phyloP scores from a whole-genome alignment of 2,113 vertebrate genomes.

The Halcyon senegalensis region DNA sequence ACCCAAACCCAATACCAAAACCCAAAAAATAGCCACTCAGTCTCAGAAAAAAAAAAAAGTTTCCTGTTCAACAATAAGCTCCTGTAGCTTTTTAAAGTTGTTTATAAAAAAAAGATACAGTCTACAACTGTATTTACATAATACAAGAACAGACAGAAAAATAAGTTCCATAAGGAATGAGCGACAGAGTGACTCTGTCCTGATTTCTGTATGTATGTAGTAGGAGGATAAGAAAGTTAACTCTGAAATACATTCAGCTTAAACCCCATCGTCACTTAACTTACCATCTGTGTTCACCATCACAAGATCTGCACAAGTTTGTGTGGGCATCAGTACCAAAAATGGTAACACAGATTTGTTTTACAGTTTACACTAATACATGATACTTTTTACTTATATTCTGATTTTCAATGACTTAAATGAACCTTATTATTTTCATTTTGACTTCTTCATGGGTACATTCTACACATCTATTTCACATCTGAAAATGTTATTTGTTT shows the following conservation, averaged over 20 bases:
- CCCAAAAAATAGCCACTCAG: accelerated
- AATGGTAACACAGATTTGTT: neutral
- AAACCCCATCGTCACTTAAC: neutral
- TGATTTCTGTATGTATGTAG: neutral
- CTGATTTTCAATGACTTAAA: neutral
- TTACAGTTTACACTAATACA: neutral
- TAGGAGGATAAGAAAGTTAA: neutral
- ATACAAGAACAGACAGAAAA: neutral
- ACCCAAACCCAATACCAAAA: accelerated
- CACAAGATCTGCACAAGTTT: neutral
- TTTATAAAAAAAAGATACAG: neutral
- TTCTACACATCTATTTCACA: neutral
- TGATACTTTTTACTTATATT: neutral
- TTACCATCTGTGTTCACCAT: neutral
- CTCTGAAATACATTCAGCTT: neutral
- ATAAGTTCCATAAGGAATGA: neutral
- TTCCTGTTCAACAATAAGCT: neutral
- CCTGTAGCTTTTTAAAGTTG: neutral
- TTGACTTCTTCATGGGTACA: neutral
- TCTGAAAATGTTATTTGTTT: neutral
- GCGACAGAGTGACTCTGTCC: neutral
- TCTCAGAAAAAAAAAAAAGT: neutral
- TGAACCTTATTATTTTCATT: neutral
- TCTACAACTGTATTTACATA: neutral
- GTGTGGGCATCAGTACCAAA: neutral